These are phyloP conservation scores for Chaetodon trifasciatus DNA, from an alignment of 2,797 vertebrate species.

Conservation along the genomic window DNA sequence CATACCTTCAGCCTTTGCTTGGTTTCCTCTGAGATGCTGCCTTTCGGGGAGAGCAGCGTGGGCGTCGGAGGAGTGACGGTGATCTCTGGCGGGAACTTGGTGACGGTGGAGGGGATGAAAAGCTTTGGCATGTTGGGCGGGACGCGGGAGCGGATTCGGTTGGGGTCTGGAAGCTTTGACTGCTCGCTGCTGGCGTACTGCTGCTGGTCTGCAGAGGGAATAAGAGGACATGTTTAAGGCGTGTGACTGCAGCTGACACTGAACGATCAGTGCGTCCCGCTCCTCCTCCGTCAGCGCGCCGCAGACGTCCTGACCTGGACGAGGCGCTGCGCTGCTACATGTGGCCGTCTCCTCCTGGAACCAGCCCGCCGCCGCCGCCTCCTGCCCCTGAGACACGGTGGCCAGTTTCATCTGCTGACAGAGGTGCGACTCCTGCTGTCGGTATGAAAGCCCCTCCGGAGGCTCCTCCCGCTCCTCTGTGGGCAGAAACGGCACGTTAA, in stretches of 20 bases:
- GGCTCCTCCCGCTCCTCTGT: conserved; percentile 87
- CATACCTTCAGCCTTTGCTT: conserved; percentile 97
- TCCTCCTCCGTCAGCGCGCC: no score
- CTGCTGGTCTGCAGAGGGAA: conserved; percentile 81
- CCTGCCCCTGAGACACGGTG: conserved; percentile 84
- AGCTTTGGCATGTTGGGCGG: conserved; percentile 98
- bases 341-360: conserved; percentile 84
- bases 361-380: conserved; percentile 79
- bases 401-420: conserved; percentile 93
- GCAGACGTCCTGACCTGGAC: conserved; percentile 84
- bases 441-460: conserved; percentile 87
- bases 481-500: conserved; percentile 15
- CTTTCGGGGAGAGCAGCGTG: conserved; percentile 97
- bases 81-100: conserved; percentile 99
- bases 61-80: conserved; percentile 98
- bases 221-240: background rate
- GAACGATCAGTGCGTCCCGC: background rate
- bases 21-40: conserved; percentile 99
- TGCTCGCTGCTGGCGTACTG: conserved; percentile 82
- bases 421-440: conserved; percentile 89
- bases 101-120: conserved; percentile 93
- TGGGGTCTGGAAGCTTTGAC: conserved; percentile 87
- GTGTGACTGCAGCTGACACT: background rate
- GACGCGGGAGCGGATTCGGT: conserved; percentile 90
- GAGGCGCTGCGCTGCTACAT: conserved; percentile 83